These are phyloP conservation scores for Dinocampus coccinellae DNA, from an alignment of 2,888 invertebrate species.

Conservation along the genomic window DNA sequence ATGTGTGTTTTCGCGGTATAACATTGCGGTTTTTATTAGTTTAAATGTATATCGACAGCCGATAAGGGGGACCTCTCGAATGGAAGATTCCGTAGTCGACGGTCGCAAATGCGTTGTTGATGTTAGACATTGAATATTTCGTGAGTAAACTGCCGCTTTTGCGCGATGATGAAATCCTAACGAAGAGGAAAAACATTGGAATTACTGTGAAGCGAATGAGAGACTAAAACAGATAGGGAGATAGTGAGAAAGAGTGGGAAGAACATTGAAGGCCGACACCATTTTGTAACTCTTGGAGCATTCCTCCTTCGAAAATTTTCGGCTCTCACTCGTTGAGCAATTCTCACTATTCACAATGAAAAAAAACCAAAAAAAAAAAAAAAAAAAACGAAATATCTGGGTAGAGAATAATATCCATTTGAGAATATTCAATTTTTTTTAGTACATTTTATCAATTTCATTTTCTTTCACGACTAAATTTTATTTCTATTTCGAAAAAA, in stretches of 20 bases:
- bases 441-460: not conserved
- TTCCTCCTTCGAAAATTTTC: constrained; percentile 43
- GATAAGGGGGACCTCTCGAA: constrained; percentile 50
- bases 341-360: constrained; percentile 14
- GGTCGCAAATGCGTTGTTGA: constrained; percentile 35
- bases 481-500: not conserved
- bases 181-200: constrained; percentile 34
- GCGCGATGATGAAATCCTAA: constrained; percentile 42
- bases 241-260: constrained; percentile 10
- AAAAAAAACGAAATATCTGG: not conserved
- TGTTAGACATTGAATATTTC: constrained; percentile 36
- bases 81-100: constrained; percentile 42
- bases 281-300: constrained; percentile 43
- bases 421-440: not conserved
- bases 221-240: not conserved
- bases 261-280: constrained; percentile 40
- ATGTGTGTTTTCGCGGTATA: constrained; percentile 13
- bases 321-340: constrained; percentile 36
- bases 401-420: not conserved
- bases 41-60: constrained; percentile 51
- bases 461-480: constrained; percentile 1
- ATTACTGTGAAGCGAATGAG: not conserved
- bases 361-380: not conserved
- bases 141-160: constrained; percentile 22
- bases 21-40: constrained; percentile 1